Conservation (phyloP, 2,888 invertebrate species). For the Aproaerema taeniolella region DNA sequence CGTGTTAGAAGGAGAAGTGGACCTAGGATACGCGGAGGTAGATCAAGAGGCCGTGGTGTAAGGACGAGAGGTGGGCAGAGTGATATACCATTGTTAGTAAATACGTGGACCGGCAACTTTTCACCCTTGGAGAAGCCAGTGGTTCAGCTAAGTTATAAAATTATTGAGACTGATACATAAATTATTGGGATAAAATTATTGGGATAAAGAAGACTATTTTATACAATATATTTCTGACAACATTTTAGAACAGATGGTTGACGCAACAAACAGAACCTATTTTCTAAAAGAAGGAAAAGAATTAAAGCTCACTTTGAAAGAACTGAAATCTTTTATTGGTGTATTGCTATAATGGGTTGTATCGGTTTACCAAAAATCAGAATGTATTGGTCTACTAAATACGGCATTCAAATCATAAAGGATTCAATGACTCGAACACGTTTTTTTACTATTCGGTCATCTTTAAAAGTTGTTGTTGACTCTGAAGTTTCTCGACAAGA, state of each 20-base stretch:
- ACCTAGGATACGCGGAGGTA: background rate
- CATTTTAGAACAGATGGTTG: too few species aligned
- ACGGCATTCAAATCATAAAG: constrained; percentile 8
- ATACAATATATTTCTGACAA: too few species aligned
- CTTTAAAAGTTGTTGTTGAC: constrained; percentile 13
- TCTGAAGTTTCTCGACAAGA: constrained; percentile 2
- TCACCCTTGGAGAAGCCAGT: constrained; percentile 5
- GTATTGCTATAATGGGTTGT: background rate
- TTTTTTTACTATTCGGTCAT: constrained; percentile 6
- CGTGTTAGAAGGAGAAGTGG: too few species aligned
- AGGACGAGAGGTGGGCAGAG: constrained; percentile 5
- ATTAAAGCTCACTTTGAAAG: constrained; percentile 1
- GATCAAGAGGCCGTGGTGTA: constrained; percentile 4
- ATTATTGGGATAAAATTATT: too few species aligned
- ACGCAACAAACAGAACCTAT: constrained; percentile 1
- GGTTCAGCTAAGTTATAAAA: too few species aligned
- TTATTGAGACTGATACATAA: too few species aligned
- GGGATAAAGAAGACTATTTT: too few species aligned
- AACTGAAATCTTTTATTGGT: background rate
- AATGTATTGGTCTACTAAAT: constrained; percentile 12
- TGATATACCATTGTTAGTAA: background rate
- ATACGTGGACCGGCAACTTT: constrained; percentile 5
- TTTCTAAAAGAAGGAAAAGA: constrained; percentile 5
- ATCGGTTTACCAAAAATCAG: constrained; percentile 1
- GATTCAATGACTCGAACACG: constrained; percentile 6